Conservation (phyloP, 2,113 vertebrate species). For the Nanger granti region DNA sequence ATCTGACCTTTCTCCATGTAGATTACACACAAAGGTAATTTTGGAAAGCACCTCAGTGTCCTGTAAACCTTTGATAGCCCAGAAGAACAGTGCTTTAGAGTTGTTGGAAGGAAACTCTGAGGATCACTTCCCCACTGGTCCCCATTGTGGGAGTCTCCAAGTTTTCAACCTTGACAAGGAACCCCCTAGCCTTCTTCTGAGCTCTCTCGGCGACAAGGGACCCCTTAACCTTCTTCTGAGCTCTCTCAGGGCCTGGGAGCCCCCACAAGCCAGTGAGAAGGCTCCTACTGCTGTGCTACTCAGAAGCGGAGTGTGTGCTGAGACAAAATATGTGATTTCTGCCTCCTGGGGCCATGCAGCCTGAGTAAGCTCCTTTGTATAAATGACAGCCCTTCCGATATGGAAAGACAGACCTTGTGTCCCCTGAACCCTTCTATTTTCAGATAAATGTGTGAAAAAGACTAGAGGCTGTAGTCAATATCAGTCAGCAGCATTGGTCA, state of each 20-base stretch:
- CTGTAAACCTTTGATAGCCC: background rate
- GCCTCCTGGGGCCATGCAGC: background rate
- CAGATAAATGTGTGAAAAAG: background rate
- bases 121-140: fast-evolving
- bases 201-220: background rate
- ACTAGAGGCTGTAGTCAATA: background rate
- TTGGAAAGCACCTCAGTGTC: fast-evolving
- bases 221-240: too few species aligned
- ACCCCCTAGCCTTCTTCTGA: too few species aligned
- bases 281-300: fast-evolving
- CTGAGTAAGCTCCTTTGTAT: background rate
- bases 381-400: background rate
- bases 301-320: fast-evolving
- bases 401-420: background rate
- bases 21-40: background rate
- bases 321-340: background rate
- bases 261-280: fast-evolving
- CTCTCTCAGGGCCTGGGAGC: too few species aligned
- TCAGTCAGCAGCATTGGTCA: fast-evolving
- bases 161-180: background rate
- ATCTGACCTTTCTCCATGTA: background rate
- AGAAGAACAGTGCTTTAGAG: background rate
- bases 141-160: background rate
- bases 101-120: background rate
- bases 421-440: background rate